A percentile compares a stretch with the other conserved stretches of the same genome.
Evolutionary conservation across 2,797 vertebrate genomes (phyloP).

Genomic region (Botia almorhae): DNA sequence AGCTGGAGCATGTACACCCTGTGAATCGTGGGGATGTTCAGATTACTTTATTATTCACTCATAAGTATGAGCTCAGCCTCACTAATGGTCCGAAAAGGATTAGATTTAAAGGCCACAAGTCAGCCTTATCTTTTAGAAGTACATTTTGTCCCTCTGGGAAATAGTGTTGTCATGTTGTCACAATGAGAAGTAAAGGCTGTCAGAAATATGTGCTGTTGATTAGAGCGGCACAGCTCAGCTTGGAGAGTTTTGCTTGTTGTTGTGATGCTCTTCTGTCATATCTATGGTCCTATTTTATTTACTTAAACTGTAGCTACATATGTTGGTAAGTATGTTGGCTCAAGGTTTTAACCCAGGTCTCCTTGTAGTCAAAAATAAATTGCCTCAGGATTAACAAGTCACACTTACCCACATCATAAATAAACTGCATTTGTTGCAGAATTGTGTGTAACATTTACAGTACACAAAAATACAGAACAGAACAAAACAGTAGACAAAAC

Average conservation of each 20-base stretch:
- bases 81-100: conserved; percentile 45
- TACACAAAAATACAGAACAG: no score
- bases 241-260: background rate
- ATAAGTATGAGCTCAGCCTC: conserved; percentile 45
- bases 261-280: background rate
- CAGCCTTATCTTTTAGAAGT: conserved; percentile 35
- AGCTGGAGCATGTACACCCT: background rate
- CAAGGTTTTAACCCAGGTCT: no score
- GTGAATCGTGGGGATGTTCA: conserved; percentile 26
- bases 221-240: background rate
- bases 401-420: no score
- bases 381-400: no score
- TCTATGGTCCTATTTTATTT: background rate
- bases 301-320: background rate
- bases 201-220: background rate
- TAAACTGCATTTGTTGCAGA: no score
- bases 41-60: conserved; percentile 52
- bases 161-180: conserved; percentile 35
- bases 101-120: conserved; percentile 43
- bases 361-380: no score
- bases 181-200: conserved; percentile 22
- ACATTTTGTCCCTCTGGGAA: conserved; percentile 8
- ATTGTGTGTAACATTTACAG: no score
- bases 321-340: background rate
- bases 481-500: no score